Percentiles rank a stretch among this genome's conserved stretches.
Conservation (phyloP, 2,888 invertebrate genomes). For the Gymnocheta viridis region DNA sequence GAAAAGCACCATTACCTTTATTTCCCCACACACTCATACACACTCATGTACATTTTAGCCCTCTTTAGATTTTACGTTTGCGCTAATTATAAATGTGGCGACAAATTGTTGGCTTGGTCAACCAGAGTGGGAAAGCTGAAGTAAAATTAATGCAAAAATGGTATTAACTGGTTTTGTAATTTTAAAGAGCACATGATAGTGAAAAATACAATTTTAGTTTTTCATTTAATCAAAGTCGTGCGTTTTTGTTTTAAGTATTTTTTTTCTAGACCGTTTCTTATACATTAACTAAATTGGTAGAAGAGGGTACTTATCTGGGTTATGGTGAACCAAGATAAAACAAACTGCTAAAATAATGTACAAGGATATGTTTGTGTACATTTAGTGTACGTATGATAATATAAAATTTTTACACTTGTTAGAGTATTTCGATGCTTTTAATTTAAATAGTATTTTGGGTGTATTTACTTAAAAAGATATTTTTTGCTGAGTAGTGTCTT, state of each 20-base stretch:
- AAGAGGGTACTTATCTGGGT: background rate
- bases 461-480: background rate
- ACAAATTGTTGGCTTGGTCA: constrained; percentile 33
- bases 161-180: constrained; percentile 25
- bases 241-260: too few relatives aligned
- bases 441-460: too few relatives aligned
- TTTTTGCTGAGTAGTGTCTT: background rate
- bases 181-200: background rate
- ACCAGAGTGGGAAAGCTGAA: constrained; percentile 36
- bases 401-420: background rate
- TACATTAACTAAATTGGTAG: background rate
- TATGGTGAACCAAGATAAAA: background rate
- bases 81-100: constrained; percentile 33
- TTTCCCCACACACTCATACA: background rate
- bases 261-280: background rate
- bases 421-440: background rate
- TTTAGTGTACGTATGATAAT: background rate
- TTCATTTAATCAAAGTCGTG: constrained; percentile 1
- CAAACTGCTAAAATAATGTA: background rate
- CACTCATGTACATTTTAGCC: background rate
- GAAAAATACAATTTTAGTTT: background rate
- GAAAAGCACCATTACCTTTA: background rate
- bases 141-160: constrained; percentile 38
- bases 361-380: background rate
- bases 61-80: background rate